Conservation (phyloP, 2,113 vertebrate species). For the Chaenocephalus aceratus region DNA sequence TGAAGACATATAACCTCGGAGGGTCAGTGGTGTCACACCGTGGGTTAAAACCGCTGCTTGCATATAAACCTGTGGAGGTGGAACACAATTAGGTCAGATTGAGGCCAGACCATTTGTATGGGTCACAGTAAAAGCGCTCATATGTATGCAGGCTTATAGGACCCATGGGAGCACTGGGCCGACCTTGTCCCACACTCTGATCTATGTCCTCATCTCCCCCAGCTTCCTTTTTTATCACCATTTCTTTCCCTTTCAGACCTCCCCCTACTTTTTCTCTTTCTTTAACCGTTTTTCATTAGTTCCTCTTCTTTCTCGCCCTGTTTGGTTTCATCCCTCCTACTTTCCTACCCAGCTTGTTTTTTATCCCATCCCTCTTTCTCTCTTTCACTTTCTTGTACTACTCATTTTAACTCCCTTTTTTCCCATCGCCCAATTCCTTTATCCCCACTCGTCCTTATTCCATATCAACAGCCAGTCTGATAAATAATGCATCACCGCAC, state of each 20-base stretch:
- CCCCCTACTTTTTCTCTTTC: background rate
- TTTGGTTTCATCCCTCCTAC: slow-evolving; percentile 18
- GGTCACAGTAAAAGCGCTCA: slow-evolving; percentile 76
- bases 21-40: slow-evolving; percentile 7
- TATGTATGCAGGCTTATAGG: slow-evolving; percentile 77
- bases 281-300: slow-evolving; percentile 37
- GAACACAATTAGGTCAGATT: slow-evolving; percentile 77
- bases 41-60: slow-evolving; percentile 35
- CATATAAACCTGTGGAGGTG: slow-evolving; percentile 56
- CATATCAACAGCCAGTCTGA: slow-evolving; percentile 81
- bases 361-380: slow-evolving; percentile 4
- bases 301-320: slow-evolving; percentile 19
- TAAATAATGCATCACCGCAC: slow-evolving; percentile 85
- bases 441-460: slow-evolving; percentile 61
- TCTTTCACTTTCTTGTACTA: slow-evolving; percentile 36
- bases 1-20: slow-evolving; percentile 11
- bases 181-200: slow-evolving; percentile 78
- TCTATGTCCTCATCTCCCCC: slow-evolving; percentile 76
- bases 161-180: slow-evolving; percentile 66
- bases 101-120: slow-evolving; percentile 76
- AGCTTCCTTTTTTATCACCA: slow-evolving; percentile 53
- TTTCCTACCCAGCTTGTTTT: slow-evolving; percentile 16
- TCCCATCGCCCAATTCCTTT: slow-evolving; percentile 46
- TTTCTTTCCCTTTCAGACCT: slow-evolving; percentile 52
- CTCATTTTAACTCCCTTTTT: slow-evolving; percentile 49